Evolutionary conservation across 2,797 vertebrate species (phyloP).

Genomic region (Manis javanica): DNA sequence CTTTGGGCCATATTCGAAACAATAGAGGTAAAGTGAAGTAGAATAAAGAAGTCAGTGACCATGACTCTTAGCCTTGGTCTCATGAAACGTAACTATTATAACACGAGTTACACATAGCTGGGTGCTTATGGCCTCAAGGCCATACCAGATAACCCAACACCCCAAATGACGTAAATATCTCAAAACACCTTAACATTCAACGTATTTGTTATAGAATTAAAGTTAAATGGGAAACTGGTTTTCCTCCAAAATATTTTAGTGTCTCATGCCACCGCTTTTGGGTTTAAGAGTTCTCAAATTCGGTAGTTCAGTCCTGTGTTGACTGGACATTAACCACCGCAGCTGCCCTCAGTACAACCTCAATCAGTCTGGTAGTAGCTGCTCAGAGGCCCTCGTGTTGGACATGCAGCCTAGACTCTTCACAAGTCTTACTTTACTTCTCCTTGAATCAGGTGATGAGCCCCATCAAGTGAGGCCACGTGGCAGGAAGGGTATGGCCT

Average conservation of each 20-base stretch:
- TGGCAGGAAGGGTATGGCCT: conserved; percentile 13
- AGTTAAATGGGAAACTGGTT: not conserved
- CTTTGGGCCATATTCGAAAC: not conserved
- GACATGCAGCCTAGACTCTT: conserved; percentile 7
- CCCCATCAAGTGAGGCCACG: not conserved
- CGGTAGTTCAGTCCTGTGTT: conserved; percentile 17
- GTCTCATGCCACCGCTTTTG: conserved; percentile 18
- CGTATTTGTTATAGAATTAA: not conserved
- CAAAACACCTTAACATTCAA: not conserved
- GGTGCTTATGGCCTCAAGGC: not conserved
- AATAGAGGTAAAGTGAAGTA: not conserved
- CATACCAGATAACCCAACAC: not conserved
- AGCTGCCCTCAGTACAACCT: not conserved
- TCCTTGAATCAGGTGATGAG: not conserved
- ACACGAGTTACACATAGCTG: not conserved
- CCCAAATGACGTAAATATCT: not conserved
- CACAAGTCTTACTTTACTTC: not conserved
- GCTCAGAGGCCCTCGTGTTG: not conserved
- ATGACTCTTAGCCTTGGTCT: not conserved
- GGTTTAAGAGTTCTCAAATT: conserved; percentile 64
- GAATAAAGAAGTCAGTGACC: not conserved
- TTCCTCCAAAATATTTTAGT: not conserved
- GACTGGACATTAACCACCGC: not conserved
- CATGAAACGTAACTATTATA: not conserved
- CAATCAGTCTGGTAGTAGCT: not conserved